Percentiles rank a stretch among this genome's conserved stretches.
Evolutionary conservation across 2,113 vertebrate species (phyloP).

Genomic region (Forbesichthys papilliferus): DNA sequence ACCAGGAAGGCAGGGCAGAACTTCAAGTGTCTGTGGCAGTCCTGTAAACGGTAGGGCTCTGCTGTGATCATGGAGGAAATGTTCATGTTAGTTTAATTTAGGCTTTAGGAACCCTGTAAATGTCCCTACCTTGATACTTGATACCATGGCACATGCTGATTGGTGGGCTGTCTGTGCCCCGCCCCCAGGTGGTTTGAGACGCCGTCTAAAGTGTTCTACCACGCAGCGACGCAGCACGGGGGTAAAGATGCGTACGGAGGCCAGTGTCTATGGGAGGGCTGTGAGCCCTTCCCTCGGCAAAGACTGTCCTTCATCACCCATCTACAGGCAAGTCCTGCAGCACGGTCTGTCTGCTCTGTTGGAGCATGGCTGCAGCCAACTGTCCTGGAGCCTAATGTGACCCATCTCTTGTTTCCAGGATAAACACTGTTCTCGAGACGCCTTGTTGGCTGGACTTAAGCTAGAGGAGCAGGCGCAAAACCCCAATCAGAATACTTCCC

Average conservation of each 20-base stretch:
- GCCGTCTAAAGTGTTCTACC: conserved; percentile 97
- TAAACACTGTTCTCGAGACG: conserved; percentile 98
- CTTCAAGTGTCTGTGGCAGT: conserved; percentile 99
- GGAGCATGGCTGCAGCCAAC: neutral
- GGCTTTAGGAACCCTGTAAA: no score
- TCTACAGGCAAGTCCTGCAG: conserved; percentile 84
- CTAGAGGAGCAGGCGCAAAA: conserved; percentile 91
- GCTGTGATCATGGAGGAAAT: no score
- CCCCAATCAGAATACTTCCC: conserved; percentile 90
- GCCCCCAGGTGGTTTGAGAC: conserved; percentile 95
- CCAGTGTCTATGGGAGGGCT: conserved; percentile 96
- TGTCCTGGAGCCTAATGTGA: neutral
- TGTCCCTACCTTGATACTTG: no score
- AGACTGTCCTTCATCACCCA: conserved; percentile 98
- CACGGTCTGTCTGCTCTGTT: neutral
- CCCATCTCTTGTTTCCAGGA: conserved; percentile 77
- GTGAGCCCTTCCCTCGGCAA: conserved; percentile 95
- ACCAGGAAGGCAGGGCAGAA: conserved; percentile 93
- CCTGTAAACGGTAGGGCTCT: conserved; percentile 91
- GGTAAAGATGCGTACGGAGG: conserved; percentile 92
- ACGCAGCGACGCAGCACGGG: conserved; percentile 94
- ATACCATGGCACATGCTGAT: neutral
- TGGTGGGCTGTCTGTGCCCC: neutral
- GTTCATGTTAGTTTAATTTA: no score
- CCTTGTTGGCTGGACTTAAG: conserved; percentile 92